Evolutionary conservation across 2,113 vertebrate genomes (phyloP).

Genomic region (Paramormyrops kingsleyae): DNA sequence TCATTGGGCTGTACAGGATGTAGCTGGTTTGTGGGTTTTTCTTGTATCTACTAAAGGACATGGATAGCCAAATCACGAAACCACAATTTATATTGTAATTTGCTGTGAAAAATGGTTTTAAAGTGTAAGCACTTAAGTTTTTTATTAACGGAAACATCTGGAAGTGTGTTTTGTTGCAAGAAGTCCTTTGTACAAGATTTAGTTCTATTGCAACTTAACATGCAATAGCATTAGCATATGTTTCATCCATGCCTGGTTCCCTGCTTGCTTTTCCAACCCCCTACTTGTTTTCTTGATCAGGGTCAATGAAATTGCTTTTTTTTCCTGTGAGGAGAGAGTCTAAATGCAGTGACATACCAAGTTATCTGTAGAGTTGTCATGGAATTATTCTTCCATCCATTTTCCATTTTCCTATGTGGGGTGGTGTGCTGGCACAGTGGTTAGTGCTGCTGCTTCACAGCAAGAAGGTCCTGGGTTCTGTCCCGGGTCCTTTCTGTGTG

Average conservation of each 20-base stretch:
- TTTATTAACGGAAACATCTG: not conserved
- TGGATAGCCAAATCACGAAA: not conserved
- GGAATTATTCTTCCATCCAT: not conserved
- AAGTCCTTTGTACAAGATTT: not conserved
- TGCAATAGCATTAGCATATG: not conserved
- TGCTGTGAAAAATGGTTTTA: not conserved
- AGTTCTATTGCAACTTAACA: not conserved
- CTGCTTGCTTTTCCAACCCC: not conserved
- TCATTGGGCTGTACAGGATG: not conserved
- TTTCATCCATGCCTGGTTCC: not conserved
- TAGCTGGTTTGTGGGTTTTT: not conserved
- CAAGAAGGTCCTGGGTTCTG: too few species aligned
- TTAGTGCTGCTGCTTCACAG: too few species aligned
- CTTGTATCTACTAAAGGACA: not conserved
- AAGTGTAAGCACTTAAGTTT: not conserved
- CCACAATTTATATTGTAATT: not conserved
- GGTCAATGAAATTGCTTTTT: not conserved
- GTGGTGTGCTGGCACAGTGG: too few species aligned
- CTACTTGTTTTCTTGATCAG: not conserved
- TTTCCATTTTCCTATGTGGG: not conserved
- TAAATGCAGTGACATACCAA: not conserved
- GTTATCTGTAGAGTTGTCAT: not conserved
- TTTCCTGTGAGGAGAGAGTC: not conserved
- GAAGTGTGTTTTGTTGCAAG: not conserved
- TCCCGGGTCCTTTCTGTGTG: too few species aligned